Evolutionary conservation across 2,888 invertebrate genomes (phyloP).

Genomic region (Euphydryas editha): DNA sequence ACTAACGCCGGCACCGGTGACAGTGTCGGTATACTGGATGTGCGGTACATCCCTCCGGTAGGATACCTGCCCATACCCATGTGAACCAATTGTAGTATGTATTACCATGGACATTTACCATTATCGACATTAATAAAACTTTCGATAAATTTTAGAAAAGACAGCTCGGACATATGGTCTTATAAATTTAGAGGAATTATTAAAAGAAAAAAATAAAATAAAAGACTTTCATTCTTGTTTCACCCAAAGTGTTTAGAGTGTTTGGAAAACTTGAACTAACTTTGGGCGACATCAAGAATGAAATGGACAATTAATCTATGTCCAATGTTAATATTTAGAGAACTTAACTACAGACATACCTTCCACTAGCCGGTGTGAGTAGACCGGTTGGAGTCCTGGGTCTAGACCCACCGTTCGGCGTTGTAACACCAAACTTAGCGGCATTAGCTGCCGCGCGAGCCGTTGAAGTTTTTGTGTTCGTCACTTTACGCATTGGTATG

Average conservation of each 20-base stretch:
- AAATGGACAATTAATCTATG: too few relatives aligned
- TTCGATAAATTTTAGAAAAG: too few relatives aligned
- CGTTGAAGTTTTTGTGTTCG: conserved; percentile 82
- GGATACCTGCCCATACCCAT: conserved; percentile 78
- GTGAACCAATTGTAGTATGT: conserved; percentile 55
- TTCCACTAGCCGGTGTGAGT: conserved; percentile 89
- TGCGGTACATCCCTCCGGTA: conserved; percentile 92
- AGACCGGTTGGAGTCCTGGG: conserved; percentile 91
- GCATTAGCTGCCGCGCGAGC: conserved; percentile 85
- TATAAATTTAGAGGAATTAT: too few relatives aligned
- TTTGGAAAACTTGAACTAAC: too few relatives aligned
- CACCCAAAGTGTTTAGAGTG: too few relatives aligned
- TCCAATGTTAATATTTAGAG: not conserved
- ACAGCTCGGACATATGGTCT: too few relatives aligned
- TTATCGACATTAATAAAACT: too few relatives aligned
- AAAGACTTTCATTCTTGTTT: too few relatives aligned
- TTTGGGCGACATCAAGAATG: too few relatives aligned
- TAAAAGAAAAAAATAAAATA: too few relatives aligned
- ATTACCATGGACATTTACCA: too few relatives aligned
- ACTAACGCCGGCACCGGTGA: conserved; percentile 87
- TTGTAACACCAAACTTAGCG: conserved; percentile 81
- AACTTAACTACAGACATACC: conserved; percentile 74
- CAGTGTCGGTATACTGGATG: conserved; percentile 95
- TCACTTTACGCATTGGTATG: conserved; percentile 89
- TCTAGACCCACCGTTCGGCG: conserved; percentile 86